Conservation (phyloP, 2,113 vertebrate species). For the Hiodon alosoides region DNA sequence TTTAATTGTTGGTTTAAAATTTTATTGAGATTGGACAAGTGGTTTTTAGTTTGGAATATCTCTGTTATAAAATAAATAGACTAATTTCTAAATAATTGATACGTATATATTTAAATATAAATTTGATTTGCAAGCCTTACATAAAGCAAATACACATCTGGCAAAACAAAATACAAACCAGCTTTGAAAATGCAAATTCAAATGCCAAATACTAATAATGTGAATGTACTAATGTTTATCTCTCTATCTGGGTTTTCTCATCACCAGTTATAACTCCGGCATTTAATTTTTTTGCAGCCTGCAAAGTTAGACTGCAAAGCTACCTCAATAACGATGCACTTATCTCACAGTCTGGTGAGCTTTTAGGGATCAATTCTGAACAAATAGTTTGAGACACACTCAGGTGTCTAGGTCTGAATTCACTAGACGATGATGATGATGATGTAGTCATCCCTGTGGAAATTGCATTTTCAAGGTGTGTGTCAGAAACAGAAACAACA, state of each 20-base stretch:
- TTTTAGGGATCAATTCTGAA: no score
- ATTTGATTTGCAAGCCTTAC: constrained; percentile 12
- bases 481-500: constrained; percentile 15
- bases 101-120: no score
- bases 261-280: neutral
- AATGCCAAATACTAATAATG: neutral
- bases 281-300: no score
- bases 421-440: neutral
- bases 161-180: neutral
- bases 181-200: constrained; percentile 27
- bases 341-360: no score
- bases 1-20: no score
- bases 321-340: no score
- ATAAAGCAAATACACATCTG: constrained; percentile 14
- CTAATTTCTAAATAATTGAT: neutral
- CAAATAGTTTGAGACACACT: no score
- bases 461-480: constrained; percentile 26
- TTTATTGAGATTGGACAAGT: no score
- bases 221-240: neutral
- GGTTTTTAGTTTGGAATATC: neutral
- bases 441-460: neutral
- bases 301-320: no score
- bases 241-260: neutral
- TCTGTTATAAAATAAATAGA: neutral
- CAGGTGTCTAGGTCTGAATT: no score